Percentiles rank a stretch among this genome's conserved stretches.
These are phyloP conservation scores for Drosophila anomalipes DNA, from an alignment of 2,888 invertebrate genomes.

Conservation along the genomic window DNA sequence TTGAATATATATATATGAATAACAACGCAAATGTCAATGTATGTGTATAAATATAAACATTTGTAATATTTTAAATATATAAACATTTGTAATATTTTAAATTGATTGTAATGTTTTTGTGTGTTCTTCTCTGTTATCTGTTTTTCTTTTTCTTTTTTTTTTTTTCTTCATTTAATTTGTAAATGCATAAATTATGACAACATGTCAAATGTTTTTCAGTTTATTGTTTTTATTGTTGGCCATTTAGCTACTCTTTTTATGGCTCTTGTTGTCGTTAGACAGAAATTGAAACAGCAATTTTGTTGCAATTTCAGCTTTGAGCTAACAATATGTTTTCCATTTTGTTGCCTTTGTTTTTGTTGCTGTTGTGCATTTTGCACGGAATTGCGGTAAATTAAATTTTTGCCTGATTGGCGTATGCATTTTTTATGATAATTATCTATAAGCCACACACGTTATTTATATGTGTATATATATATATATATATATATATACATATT, in stretches of 20 bases:
- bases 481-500: constrained; percentile 8
- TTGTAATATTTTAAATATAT: background rate
- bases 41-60: background rate
- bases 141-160: background rate
- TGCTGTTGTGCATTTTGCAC: constrained; percentile 18
- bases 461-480: background rate
- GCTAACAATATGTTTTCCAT: constrained; percentile 25
- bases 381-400: constrained; percentile 62
- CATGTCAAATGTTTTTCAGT: background rate
- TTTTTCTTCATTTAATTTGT: background rate
- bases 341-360: constrained; percentile 1
- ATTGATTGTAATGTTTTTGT: background rate
- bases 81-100: background rate
- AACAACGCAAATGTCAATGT: too few species aligned
- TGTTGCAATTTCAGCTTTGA: constrained; percentile 13
- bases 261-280: background rate
- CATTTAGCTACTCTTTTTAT: constrained; percentile 4
- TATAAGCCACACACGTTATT: background rate
- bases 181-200: background rate
- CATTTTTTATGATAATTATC: constrained; percentile 60
- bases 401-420: constrained; percentile 58
- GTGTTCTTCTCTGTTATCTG: background rate
- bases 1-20: background rate
- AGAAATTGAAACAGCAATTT: constrained; percentile 7
- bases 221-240: constrained; percentile 10